Evolutionary conservation across 2,888 invertebrate species (phyloP).

Genomic region (Pammene aurita): DNA sequence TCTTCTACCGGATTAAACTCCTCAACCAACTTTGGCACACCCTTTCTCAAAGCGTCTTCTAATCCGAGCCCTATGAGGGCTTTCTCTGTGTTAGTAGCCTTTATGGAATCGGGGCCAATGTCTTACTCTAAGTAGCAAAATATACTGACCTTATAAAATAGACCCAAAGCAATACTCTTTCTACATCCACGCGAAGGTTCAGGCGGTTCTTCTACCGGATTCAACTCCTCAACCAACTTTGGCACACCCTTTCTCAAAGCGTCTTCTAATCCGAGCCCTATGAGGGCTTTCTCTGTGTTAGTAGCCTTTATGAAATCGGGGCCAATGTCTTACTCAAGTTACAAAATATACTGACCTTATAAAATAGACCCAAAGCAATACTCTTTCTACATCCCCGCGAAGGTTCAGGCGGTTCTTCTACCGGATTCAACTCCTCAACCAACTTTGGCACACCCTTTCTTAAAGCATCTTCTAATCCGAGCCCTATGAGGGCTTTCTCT

Average conservation of each 20-base stretch:
- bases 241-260: conserved; percentile 78
- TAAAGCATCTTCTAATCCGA: conserved; percentile 69
- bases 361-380: conserved; percentile 90
- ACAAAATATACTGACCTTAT: conserved; percentile 83
- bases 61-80: conserved; percentile 71
- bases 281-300: conserved; percentile 44
- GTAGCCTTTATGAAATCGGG: conserved; percentile 54
- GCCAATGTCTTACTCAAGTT: conserved; percentile 64
- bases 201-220: conserved; percentile 86
- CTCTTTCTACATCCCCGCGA: conserved; percentile 86
- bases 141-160: conserved; percentile 90
- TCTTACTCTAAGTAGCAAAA: conserved; percentile 47
- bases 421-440: conserved; percentile 85
- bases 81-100: too few relatives aligned
- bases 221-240: conserved; percentile 83
- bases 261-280: neutral
- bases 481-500: conserved; percentile 76
- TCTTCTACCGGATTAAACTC: too few relatives aligned
- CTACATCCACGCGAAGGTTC: conserved; percentile 88
- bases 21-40: too few relatives aligned
- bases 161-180: conserved; percentile 86
- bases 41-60: too few relatives aligned
- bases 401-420: conserved; percentile 85
- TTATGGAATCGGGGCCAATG: conserved; percentile 80
- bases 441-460: conserved; percentile 79